Evolutionary conservation across 2,888 invertebrate species (phyloP).

Genomic region (Ceriagrion tenellum): DNA sequence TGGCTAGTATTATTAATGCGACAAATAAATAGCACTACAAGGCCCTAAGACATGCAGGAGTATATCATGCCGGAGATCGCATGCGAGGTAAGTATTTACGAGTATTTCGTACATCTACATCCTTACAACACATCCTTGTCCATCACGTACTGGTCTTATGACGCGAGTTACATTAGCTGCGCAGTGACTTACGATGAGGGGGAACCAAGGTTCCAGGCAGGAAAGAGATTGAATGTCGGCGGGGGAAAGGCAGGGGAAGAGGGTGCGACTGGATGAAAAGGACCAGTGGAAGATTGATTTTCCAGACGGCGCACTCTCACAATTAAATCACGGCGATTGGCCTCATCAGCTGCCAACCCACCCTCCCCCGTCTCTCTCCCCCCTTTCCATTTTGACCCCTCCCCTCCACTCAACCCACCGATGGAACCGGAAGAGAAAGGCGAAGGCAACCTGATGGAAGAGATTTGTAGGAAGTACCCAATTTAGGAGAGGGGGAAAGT

Average conservation of each 20-base stretch:
- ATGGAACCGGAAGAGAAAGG: neutral
- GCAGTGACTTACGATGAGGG: no score
- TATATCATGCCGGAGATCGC: no score
- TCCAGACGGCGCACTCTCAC: slow-evolving; percentile 44
- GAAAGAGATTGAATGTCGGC: neutral
- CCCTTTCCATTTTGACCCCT: neutral
- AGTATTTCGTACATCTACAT: no score
- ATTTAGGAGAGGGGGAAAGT: neutral
- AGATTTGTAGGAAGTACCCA: neutral
- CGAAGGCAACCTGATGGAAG: neutral
- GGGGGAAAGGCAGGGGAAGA: neutral
- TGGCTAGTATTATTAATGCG: no score
- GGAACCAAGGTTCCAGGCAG: neutral
- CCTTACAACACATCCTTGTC: no score
- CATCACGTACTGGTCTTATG: no score
- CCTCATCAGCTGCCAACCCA: neutral
- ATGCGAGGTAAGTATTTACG: no score
- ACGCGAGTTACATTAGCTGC: no score
- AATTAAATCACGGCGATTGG: slow-evolving; percentile 46
- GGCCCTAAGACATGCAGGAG: no score
- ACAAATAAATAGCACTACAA: no score
- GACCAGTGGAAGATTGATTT: slow-evolving; percentile 41
- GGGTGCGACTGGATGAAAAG: neutral
- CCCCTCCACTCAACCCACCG: neutral
- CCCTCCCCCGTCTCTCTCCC: neutral